Evolutionary conservation across 2,888 invertebrate species (phyloP), one percentile per base, ranked within the genome.

Genomic region (Troides helena): DNA sequence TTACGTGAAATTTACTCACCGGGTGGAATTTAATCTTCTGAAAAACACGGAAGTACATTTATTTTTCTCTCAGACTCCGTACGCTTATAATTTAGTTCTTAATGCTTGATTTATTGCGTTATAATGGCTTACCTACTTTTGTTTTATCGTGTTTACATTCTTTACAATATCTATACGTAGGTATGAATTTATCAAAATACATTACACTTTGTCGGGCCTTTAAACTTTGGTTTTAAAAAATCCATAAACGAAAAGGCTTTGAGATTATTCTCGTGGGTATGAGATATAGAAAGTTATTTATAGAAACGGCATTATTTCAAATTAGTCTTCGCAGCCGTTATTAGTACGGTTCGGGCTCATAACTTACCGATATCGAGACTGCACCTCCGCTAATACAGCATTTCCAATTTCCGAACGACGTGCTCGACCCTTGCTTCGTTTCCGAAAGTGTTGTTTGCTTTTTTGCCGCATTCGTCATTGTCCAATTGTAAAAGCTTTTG

Each of bases 391-490:
- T 89, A 89, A 89, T 88, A 85, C 83, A 82, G 79, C 85, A 81
- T 85, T 90, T 89, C 88, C 91, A 90, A 92, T 91, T 91, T 90
- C 90, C 90, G 86, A 83, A 78, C 81, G 80, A 77, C 82, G 73
- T 78, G 74, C 73, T 75, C 77, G 74, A 77, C 75, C 76, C 76
- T 73, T 74, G 74, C 77, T 76, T 74, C 70, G 74, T 75, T 77
- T 76, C 79, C 77, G 76, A 78, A 78, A 75, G 72, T 78, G 75
- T 77, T 80, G 79, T 81, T 82, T 83, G 81, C 81, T 87, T 89
- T 88, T 89, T 89, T 85, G 82, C 82, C 78, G 81, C 89, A 89
- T 90, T 86, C 84, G 85, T 90, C 90, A 89, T 85, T 88, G 89
- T 90, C 88, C 84, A 82, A 85, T 84, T 84, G 82, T 80, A 84